These are phyloP conservation scores for Clunio marinus DNA, from an alignment of 2,888 invertebrate genomes.

Conservation along the genomic window DNA sequence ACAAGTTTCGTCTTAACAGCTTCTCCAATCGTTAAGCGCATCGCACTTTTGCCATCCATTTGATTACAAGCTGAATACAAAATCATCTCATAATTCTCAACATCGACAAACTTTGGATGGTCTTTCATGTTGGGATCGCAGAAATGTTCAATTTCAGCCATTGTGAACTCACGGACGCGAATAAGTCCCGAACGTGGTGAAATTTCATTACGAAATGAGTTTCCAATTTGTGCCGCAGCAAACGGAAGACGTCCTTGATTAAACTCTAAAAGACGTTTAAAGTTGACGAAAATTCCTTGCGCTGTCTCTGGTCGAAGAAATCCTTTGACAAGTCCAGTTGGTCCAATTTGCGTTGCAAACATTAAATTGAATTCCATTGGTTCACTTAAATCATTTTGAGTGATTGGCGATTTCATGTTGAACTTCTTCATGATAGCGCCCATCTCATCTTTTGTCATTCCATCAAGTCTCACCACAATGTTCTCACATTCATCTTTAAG, in stretches of 20 bases:
- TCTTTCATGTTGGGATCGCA: constrained; percentile 85
- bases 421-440: constrained; percentile 76
- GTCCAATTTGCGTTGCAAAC: constrained; percentile 98
- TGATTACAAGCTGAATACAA: constrained; percentile 95
- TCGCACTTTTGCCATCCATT: constrained; percentile 91
- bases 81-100: constrained; percentile 70
- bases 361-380: constrained; percentile 98
- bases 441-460: constrained; percentile 89
- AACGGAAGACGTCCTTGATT: constrained; percentile 95
- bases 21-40: constrained; percentile 72
- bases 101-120: constrained; percentile 81
- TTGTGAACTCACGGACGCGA: constrained; percentile 95
- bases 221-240: constrained; percentile 98
- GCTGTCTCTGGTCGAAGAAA: constrained; percentile 98
- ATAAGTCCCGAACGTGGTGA: constrained; percentile 95
- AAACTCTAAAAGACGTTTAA: constrained; percentile 94
- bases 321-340: constrained; percentile 89
- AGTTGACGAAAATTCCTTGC: constrained; percentile 99
- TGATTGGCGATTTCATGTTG: constrained; percentile 90
- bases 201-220: constrained; percentile 98
- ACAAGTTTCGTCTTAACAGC: constrained; percentile 83
- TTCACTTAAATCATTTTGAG: constrained; percentile 90
- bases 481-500: constrained; percentile 70
- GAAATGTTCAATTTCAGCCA: constrained; percentile 99
- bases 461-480: constrained; percentile 78